These are phyloP conservation scores for Osmerus eperlanus DNA, from an alignment of 2,113 vertebrate genomes.

Conservation along the genomic window DNA sequence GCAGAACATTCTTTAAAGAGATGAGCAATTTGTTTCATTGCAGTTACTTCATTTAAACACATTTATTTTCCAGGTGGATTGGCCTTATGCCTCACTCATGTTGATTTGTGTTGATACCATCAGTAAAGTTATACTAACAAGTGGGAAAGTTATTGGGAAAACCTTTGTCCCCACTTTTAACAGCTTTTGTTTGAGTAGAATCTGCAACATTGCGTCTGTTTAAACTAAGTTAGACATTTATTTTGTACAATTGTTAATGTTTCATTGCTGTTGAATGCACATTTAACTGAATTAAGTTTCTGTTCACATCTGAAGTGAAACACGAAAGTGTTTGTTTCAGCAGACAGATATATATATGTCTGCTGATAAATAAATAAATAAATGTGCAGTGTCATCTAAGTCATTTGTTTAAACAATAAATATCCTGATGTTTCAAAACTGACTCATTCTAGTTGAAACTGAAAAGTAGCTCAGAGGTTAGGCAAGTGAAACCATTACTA, in stretches of 20 bases:
- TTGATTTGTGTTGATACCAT: neutral
- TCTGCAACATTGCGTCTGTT: too few species aligned
- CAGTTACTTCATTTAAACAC: neutral
- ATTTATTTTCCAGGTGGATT: neutral
- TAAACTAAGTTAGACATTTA: too few species aligned
- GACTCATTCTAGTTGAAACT: neutral
- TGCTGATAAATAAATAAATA: too few species aligned
- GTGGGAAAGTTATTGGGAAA: neutral
- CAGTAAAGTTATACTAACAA: neutral
- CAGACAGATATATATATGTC: too few species aligned
- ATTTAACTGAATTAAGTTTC: neutral
- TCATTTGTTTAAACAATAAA: slow-evolving; percentile 61
- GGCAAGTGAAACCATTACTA: neutral
- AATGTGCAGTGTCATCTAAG: slow-evolving; percentile 13
- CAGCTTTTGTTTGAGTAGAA: too few species aligned
- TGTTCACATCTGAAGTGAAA: neutral
- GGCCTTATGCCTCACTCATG: too few species aligned
- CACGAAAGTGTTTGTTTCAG: neutral
- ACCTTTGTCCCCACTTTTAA: neutral
- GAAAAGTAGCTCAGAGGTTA: too few species aligned
- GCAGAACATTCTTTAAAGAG: neutral
- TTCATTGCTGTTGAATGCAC: slow-evolving; percentile 25
- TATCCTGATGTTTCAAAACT: slow-evolving; percentile 10
- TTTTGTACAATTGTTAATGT: slow-evolving; percentile 11
- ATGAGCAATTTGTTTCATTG: neutral